These are phyloP conservation scores for Parasteatoda tepidariorum DNA, from an alignment of 1,140 invertebrate species.

Conservation along the genomic window DNA sequence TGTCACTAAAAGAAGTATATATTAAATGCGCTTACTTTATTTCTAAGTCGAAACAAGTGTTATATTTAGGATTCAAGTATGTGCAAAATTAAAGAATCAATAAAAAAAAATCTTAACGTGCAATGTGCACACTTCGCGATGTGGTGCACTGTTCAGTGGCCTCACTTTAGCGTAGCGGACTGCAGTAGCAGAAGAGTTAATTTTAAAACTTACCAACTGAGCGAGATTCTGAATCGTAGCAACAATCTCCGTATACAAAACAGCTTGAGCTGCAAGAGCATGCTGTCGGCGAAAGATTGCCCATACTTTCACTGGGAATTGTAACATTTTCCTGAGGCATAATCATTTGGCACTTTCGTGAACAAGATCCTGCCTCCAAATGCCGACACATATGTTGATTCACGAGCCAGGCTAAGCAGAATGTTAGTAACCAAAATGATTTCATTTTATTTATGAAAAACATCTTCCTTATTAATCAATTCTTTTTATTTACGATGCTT, in stretches of 20 bases:
- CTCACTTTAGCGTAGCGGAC: no score
- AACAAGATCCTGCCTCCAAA: background rate
- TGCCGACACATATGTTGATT: background rate
- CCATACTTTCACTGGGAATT: background rate
- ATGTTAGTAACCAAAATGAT: background rate
- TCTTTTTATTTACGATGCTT: no score
- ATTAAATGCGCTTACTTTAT: no score
- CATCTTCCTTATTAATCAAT: no score
- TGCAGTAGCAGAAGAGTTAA: background rate
- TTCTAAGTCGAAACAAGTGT: no score
- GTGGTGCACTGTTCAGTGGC: no score
- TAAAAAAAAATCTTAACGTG: no score
- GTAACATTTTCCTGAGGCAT: background rate
- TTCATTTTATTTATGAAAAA: no score
- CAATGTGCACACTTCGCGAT: no score
- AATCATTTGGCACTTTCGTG: background rate
- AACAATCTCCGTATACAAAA: slow-evolving; percentile 1
- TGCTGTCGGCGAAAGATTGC: background rate
- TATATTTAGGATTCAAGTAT: no score
- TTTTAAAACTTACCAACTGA: background rate
- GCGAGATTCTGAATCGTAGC: background rate
- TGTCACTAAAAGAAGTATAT: no score
- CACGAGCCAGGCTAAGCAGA: background rate
- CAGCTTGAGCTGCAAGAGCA: slow-evolving; percentile 19
- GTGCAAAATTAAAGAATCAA: no score